Base-by-base conservation (phyloP, 2,888 invertebrate species). In the Caenorhabditis becei region DNA sequence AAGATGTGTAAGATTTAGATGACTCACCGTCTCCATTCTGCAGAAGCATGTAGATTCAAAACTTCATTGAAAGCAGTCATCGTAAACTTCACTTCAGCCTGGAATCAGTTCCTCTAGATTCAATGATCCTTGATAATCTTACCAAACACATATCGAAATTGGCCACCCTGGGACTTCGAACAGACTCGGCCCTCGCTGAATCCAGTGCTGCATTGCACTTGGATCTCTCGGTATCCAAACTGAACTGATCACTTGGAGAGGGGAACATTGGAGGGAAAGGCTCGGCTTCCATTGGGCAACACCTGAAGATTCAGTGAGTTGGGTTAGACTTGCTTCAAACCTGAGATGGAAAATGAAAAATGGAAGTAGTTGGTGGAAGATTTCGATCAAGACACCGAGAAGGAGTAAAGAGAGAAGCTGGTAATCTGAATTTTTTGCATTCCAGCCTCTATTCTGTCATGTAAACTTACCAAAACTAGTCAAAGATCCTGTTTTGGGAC, bases 111-210 rank as follows among this genome's bases (percentile, higher is more conserved):
- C 10, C 5, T 35, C 35, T 35, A 5, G 5, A 35, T 35, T 35
- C 35, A 35, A 35, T 35, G 5, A 35, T 35, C 35, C 23, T 49
- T n/a, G 47, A 23, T 1, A 70, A 35, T 26, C 56, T 54, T 20
- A 81, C 81, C 82, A 84, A 66, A 59, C 84, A 84, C 59, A 81
- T 77, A 54, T 84, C 84, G n/a, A 84, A 80, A 37, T 80, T 75
- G 1, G 82, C 82, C 1, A 70, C 69, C 65, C 82, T 24, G 1
- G 80, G 72, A 51, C 77, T 80, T 59, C 80, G 47, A 32, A 77
- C 49, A 4, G 84, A 84, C 37, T 84, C 84, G 4, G 82, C 67
- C n/a, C 84, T 56, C 2, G 84, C 84, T 1, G 84, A 84, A 58
- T 32, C 32, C 32, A 32, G 10, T 32, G 32, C 32, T 7, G 32